Conservation (phyloP, 2,113 vertebrate genomes). For the Hiodon tergisus region DNA sequence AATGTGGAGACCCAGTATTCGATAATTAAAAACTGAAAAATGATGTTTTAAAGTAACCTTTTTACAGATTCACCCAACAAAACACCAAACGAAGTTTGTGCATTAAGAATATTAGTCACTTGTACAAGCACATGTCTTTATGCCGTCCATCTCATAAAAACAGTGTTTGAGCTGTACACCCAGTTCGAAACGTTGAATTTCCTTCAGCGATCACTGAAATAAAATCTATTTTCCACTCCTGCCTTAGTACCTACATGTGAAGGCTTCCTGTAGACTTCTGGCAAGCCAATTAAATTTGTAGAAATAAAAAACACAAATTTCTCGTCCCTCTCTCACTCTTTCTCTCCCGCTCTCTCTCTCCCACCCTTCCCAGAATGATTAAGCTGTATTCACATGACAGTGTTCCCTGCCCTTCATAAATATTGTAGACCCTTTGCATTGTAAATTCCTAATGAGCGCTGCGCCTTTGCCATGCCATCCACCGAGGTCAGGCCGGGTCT, state of each 20-base stretch:
- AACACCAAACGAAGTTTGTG: background rate
- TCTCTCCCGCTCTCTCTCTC: background rate
- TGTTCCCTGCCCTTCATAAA: constrained; percentile 40
- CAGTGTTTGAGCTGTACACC: background rate
- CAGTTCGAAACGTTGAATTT: background rate
- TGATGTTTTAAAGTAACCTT: background rate
- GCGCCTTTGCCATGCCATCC: constrained; percentile 25
- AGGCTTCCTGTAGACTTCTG: background rate
- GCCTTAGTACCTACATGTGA: background rate
- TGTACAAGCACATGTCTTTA: background rate
- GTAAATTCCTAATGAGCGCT: constrained; percentile 39
- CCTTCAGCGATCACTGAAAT: background rate
- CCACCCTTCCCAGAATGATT: background rate
- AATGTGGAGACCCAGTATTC: background rate
- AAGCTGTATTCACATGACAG: constrained; percentile 11
- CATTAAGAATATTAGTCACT: background rate
- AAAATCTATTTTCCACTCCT: background rate
- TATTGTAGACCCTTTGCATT: constrained; percentile 38
- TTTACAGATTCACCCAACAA: background rate
- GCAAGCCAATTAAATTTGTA: constrained; percentile 12
- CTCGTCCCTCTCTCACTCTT: background rate
- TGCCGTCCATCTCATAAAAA: background rate
- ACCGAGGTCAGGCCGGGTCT: constrained; percentile 19
- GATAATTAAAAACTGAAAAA: background rate
- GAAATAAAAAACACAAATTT: background rate